Percentiles rank a stretch among this genome's conserved stretches.
Evolutionary conservation across 1,140 invertebrate genomes (phyloP).

Genomic region (Drosophila quadrilineata): DNA sequence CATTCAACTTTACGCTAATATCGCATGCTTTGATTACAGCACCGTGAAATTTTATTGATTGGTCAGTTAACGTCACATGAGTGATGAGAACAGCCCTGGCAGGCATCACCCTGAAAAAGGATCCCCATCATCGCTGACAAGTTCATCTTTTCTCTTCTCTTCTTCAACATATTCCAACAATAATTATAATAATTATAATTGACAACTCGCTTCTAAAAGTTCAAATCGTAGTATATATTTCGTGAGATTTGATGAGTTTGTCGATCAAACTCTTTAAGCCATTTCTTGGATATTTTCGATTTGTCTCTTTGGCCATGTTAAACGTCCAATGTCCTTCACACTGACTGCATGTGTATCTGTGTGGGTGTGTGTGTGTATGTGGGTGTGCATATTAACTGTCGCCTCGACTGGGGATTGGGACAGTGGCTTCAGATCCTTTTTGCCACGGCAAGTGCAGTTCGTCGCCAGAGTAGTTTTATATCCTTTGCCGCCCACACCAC

Average conservation of each 20-base stretch:
- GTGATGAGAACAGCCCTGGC: constrained; percentile 31
- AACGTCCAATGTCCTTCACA: constrained; percentile 67
- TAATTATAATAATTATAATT: too few species aligned
- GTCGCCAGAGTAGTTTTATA: constrained; percentile 71
- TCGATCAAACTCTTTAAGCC: not conserved
- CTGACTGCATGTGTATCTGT: constrained; percentile 33
- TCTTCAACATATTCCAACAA: not conserved
- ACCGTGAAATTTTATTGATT: constrained; percentile 81
- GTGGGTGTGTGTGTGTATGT: not conserved
- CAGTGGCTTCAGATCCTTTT: constrained; percentile 3
- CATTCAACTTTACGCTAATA: constrained; percentile 81
- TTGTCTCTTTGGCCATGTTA: constrained; percentile 18
- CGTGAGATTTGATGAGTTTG: not conserved
- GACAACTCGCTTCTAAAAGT: too few species aligned
- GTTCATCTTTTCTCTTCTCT: too few species aligned
- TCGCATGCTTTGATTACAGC: constrained; percentile 79
- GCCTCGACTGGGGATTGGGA: constrained; percentile 1
- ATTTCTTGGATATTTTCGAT: not conserved
- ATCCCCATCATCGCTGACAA: too few species aligned
- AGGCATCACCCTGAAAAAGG: not conserved
- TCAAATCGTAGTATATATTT: too few species aligned
- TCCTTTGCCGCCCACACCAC: constrained; percentile 5
- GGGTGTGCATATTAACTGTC: constrained; percentile 53
- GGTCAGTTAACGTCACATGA: constrained; percentile 62
- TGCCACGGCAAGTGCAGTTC: constrained; percentile 13